Evolutionary conservation across 2,797 vertebrate genomes (phyloP).

Genomic region (Amazona finschi): DNA sequence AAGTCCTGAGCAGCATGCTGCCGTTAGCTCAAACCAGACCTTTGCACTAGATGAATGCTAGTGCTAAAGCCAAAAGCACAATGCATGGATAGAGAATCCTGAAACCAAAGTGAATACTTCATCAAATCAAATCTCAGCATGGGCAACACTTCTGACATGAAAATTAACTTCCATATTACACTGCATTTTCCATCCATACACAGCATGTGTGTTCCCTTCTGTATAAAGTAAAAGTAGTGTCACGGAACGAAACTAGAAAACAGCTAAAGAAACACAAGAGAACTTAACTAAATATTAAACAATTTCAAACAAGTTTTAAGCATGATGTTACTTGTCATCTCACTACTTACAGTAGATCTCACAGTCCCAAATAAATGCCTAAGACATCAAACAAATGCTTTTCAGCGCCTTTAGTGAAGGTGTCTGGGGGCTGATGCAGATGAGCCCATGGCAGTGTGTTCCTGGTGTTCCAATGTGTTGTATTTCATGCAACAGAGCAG

Average conservation of each 20-base stretch:
- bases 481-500: neutral
- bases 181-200: neutral
- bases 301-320: neutral
- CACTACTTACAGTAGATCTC: neutral
- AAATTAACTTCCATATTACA: neutral
- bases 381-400: fast-evolving
- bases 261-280: neutral
- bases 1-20: neutral
- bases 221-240: neutral
- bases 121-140: neutral
- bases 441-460: fast-evolving
- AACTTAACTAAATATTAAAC: neutral
- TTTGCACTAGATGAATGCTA: neutral
- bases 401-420: fast-evolving
- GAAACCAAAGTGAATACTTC: neutral
- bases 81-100: fast-evolving
- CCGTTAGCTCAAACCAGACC: neutral
- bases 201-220: fast-evolving
- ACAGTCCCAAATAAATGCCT: neutral
- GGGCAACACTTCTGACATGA: neutral
- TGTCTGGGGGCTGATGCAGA: fast-evolving
- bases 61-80: fast-evolving
- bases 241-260: neutral
- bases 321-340: fast-evolving
- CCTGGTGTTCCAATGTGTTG: neutral